Conservation (phyloP, 1,140 invertebrate species). For the Aphelenchoides avenae region DNA sequence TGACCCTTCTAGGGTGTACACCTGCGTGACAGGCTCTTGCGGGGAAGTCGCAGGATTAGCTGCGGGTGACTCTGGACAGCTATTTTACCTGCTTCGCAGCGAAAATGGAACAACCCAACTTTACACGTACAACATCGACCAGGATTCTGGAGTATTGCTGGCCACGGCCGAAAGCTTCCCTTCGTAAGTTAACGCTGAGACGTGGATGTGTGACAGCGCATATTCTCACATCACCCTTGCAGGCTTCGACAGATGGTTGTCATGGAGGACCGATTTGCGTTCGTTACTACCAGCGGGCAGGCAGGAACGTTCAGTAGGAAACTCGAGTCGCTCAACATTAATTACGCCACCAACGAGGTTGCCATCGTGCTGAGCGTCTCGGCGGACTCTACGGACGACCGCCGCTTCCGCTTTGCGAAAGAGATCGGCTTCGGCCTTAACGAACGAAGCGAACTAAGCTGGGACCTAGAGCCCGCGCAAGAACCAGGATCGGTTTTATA, state of each 20-base stretch:
- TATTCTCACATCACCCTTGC: slow-evolving; percentile 17
- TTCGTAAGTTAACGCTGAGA: slow-evolving; percentile 6
- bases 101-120: slow-evolving; percentile 38
- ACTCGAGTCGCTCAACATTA: slow-evolving; percentile 44
- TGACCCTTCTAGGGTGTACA: slow-evolving; percentile 44
- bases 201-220: too few relatives aligned
- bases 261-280: slow-evolving; percentile 39
- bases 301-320: slow-evolving; percentile 49
- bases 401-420: slow-evolving; percentile 28
- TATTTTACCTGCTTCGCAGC: slow-evolving; percentile 33
- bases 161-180: slow-evolving; percentile 35
- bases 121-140: slow-evolving; percentile 30
- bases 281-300: slow-evolving; percentile 48
- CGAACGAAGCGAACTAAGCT: slow-evolving; percentile 17
- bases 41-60: slow-evolving; percentile 55
- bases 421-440: slow-evolving; percentile 38
- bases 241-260: slow-evolving; percentile 50
- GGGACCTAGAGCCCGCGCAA: slow-evolving; percentile 25
- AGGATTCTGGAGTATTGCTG: too few relatives aligned
- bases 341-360: slow-evolving; percentile 35
- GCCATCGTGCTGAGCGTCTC: slow-evolving; percentile 29
- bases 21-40: slow-evolving; percentile 44
- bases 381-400: slow-evolving; percentile 2
- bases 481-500: slow-evolving; percentile 12
- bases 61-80: slow-evolving; percentile 34